These are phyloP conservation scores for Spongia lamella DNA, from an alignment of 37 sponge, comb jelly and placozoan species.

Conservation along the genomic window DNA sequence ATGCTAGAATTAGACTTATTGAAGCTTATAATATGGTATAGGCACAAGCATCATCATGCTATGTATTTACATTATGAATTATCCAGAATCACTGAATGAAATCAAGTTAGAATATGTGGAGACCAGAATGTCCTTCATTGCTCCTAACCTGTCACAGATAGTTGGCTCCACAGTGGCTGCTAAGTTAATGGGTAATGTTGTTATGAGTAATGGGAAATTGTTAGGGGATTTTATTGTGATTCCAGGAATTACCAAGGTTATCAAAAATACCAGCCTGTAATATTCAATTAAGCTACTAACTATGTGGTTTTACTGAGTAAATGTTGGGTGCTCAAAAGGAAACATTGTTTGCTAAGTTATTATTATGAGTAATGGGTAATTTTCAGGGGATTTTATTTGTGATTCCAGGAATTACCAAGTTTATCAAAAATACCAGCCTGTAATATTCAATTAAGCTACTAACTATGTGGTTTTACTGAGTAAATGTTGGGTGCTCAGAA, in stretches of 20 bases:
- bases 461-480: too few relatives aligned
- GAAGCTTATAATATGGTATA: too few relatives aligned
- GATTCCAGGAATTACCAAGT: slow-evolving; percentile 62
- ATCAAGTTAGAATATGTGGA: slow-evolving; percentile 89
- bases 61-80: too few relatives aligned
- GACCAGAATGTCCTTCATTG: slow-evolving; percentile 90
- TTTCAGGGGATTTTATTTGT: too few relatives aligned
- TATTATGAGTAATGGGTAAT: too few relatives aligned
- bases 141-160: slow-evolving; percentile 93
- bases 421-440: slow-evolving; percentile 97
- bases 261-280: slow-evolving; percentile 98
- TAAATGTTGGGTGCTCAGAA: slow-evolving; percentile 92
- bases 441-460: slow-evolving; percentile 91
- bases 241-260: slow-evolving; percentile 73
- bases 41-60: too few relatives aligned
- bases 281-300: slow-evolving; percentile 85
- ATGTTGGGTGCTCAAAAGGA: slow-evolving; percentile 88
- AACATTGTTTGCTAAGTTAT: slow-evolving; percentile 82
- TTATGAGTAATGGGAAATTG: too few relatives aligned
- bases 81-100: slow-evolving; percentile 75
- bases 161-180: slow-evolving; percentile 94
- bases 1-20: too few relatives aligned
- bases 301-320: too few relatives aligned
- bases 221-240: too few relatives aligned
- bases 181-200: slow-evolving; percentile 87